Percentiles rank a stretch among this genome's conserved stretches.
Evolutionary conservation across 2,797 vertebrate genomes (phyloP).

Genomic region (Dromococcyx pavoninus): DNA sequence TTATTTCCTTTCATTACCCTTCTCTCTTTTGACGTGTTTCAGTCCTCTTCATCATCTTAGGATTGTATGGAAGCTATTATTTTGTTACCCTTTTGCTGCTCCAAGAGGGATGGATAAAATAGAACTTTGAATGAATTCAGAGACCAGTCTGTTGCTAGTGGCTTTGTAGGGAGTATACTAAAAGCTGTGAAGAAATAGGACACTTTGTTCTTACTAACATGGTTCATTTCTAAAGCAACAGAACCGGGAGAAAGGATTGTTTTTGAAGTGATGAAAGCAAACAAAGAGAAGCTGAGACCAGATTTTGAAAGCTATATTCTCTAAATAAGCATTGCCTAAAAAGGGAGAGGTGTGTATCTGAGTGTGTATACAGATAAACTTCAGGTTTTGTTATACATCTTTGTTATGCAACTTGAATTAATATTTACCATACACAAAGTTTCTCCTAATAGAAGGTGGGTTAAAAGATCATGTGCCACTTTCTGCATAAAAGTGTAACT

Average conservation of each 20-base stretch:
- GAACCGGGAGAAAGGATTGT: background rate
- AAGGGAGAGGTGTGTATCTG: background rate
- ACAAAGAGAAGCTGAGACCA: background rate
- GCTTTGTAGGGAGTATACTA: slow-evolving; percentile 1
- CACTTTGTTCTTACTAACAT: background rate
- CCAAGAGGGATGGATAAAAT: background rate
- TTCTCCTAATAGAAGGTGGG: background rate
- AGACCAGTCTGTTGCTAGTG: background rate
- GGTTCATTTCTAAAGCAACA: slow-evolving; percentile 21
- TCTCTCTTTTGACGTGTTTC: background rate
- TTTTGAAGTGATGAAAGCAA: slow-evolving; percentile 34
- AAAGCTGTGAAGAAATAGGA: background rate
- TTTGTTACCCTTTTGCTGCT: background rate
- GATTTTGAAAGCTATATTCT: slow-evolving; percentile 9
- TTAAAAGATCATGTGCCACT: background rate
- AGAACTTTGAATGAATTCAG: background rate
- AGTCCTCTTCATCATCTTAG: background rate
- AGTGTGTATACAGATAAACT: background rate
- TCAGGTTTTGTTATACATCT: background rate
- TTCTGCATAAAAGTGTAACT: background rate
- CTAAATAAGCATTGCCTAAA: background rate
- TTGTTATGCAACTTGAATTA: background rate
- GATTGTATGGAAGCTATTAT: background rate
- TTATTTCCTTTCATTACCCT: background rate
- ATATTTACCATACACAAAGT: background rate